These are phyloP conservation scores for Zonitis immaculata DNA, from an alignment of 2,888 invertebrate genomes.

Conservation along the genomic window DNA sequence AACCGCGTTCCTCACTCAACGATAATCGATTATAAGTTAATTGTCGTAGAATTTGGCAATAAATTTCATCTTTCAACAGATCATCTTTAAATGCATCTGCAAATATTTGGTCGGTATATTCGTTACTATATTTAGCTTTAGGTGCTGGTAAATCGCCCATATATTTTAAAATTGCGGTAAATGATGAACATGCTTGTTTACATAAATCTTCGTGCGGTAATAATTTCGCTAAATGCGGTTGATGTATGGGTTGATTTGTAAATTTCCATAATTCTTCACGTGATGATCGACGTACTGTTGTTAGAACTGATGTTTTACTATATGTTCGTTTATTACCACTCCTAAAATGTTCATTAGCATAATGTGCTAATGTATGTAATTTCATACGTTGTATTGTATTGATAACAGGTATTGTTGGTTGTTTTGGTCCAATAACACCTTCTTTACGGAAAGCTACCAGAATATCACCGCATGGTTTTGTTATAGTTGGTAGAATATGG, in stretches of 20 bases:
- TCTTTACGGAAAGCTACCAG: constrained; percentile 63
- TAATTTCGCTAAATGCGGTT: constrained; percentile 75
- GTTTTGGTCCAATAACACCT: constrained; percentile 48
- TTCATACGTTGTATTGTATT: constrained; percentile 61
- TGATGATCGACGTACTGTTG: constrained; percentile 60
- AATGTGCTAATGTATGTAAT: constrained; percentile 79
- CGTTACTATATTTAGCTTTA: constrained; percentile 68
- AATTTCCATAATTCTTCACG: constrained; percentile 78
- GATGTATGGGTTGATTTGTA: constrained; percentile 73
- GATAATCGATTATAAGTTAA: constrained; percentile 81
- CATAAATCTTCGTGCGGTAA: constrained; percentile 64
- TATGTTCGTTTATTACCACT: constrained; percentile 48
- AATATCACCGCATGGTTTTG: constrained; percentile 65
- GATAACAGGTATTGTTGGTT: constrained; percentile 45
- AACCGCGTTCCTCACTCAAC: constrained; percentile 84
- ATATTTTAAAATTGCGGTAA: constrained; percentile 72
- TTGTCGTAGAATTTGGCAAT: constrained; percentile 93
- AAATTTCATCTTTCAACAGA: constrained; percentile 80
- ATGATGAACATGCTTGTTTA: constrained; percentile 69
- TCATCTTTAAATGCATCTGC: constrained; percentile 69
- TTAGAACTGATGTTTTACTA: constrained; percentile 60
- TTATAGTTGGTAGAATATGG: constrained; percentile 78
- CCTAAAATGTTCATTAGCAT: constrained; percentile 78
- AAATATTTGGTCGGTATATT: constrained; percentile 87
- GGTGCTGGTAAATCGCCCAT: constrained; percentile 92